Base-by-base conservation (phyloP, 1,140 invertebrate species). In the Catajapyx aquilonaris region DNA sequence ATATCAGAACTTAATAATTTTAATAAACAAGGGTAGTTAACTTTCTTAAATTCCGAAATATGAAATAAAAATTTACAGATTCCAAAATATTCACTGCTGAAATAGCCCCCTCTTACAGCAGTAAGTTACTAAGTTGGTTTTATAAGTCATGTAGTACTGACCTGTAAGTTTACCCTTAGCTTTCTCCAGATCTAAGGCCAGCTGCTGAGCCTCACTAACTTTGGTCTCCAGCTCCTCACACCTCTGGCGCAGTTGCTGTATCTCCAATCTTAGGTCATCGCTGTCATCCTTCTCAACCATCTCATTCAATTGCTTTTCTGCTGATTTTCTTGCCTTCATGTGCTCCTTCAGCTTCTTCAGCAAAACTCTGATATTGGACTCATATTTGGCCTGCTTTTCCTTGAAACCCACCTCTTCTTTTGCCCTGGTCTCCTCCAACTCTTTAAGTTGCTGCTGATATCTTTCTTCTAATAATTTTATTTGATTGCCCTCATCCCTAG, bases 161-260 rank as follows among this genome's bases (percentile, higher is more conserved):
- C 59, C 57, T 44, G 49, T 47, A n/a, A 60, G 44, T 46, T 55
- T 50, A 20, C 60, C 60, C 30, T 49, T 52, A 40, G 60, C 57
- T 42, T 52, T 58, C 38, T 61, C 60, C 20, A 61, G 40, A 20
- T 61, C 53, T 16, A 62, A 36, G 4, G 48, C 41, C 18, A 55
- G 40, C 21, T 52, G 39, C 38, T 52, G 44, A 40, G 46, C 55
- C 31, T 47, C 41, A 28, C 49, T 37, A 11, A 39, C 21, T 23
- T 25, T 43, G 7, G 34, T 18, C 16, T 36, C 36, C 23, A 50
- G 34, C 34, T 37, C 34, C 31, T 46, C 35, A 15, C 32, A 31
- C 18, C 33, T 30, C 15, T 40, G 17, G 15, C 34, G 18, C 18
- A 38, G n/a, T n/a, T n/a, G n/a, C n/a, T n/a, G n/a, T 37, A 28